A percentile compares a stretch with the other conserved stretches of the same genome.
phyloP scores from a whole-genome alignment of 2,113 vertebrate species.

The Tonatia bakeri region DNA sequence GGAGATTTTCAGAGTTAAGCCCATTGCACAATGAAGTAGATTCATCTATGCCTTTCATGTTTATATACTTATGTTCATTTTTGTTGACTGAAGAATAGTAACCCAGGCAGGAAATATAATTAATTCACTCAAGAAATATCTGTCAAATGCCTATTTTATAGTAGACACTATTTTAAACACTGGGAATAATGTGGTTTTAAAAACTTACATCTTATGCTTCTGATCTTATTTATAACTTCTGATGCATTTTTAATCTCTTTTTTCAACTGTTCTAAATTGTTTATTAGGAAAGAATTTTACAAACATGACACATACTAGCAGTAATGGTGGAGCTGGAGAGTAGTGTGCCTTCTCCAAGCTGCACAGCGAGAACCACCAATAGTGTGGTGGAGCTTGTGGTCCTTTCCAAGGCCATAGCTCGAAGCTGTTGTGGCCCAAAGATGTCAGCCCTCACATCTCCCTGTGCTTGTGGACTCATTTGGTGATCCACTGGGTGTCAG shows the following conservation, averaged over 20 bases:
- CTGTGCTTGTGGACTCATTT: background rate
- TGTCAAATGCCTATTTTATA: background rate
- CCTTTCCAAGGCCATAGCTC: background rate
- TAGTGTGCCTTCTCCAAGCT: background rate
- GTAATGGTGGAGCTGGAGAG: no score
- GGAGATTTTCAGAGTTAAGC: background rate
- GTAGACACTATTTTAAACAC: background rate
- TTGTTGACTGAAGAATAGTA: background rate
- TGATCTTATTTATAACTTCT: background rate
- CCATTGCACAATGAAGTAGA: background rate
- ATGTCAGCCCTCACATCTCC: background rate
- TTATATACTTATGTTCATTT: background rate
- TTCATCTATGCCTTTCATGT: background rate
- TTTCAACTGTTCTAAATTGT: background rate
- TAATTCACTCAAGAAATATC: constrained; percentile 2
- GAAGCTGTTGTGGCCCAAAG: background rate
- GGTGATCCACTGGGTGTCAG: background rate
- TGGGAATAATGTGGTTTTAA: background rate
- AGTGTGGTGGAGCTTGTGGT: background rate
- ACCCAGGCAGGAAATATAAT: background rate
- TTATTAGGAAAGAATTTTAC: background rate
- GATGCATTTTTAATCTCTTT: background rate
- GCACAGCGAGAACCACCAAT: background rate
- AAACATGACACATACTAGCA: background rate
- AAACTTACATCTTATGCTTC: background rate